Conservation (phyloP, 2,888 invertebrate genomes). For the Ctenicera cuprea region DNA sequence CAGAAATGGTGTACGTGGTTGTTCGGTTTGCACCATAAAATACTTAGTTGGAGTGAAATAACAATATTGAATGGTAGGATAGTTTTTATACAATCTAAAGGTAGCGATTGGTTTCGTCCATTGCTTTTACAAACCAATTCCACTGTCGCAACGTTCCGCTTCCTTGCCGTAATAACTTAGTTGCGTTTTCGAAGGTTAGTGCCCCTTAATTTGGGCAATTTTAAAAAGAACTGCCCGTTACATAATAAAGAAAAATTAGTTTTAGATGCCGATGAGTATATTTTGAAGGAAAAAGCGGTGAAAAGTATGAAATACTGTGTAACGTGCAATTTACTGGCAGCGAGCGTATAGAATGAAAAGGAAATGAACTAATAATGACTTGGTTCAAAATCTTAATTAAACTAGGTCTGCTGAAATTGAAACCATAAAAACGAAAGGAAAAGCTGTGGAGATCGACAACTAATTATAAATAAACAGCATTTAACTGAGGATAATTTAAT, state of each 20-base stretch:
- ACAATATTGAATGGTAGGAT: slow-evolving; percentile 30
- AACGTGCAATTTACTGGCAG: slow-evolving; percentile 11
- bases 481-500: too few species aligned
- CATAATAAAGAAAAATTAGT: slow-evolving; percentile 17
- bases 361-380: slow-evolving; percentile 22
- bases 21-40: slow-evolving; percentile 33
- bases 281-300: slow-evolving; percentile 8
- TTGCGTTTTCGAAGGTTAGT: slow-evolving; percentile 45
- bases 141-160: slow-evolving; percentile 46
- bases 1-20: slow-evolving; percentile 35
- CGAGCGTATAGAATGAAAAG: slow-evolving; percentile 4
- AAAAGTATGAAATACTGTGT: background rate
- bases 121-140: slow-evolving; percentile 49
- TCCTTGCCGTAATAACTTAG: slow-evolving; percentile 45
- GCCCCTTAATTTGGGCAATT: slow-evolving; percentile 42
- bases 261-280: slow-evolving; percentile 21
- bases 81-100: slow-evolving; percentile 32
- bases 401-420: background rate
- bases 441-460: too few species aligned
- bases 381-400: slow-evolving; percentile 19
- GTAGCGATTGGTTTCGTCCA: slow-evolving; percentile 50
- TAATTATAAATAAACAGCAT: too few species aligned
- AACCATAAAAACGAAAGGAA: background rate
- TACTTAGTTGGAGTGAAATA: slow-evolving; percentile 42
- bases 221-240: slow-evolving; percentile 30